Evolutionary conservation across 2,888 invertebrate genomes (phyloP), one percentile per base, ranked within the genome.

Genomic region (Boloria euphrosyne): DNA sequence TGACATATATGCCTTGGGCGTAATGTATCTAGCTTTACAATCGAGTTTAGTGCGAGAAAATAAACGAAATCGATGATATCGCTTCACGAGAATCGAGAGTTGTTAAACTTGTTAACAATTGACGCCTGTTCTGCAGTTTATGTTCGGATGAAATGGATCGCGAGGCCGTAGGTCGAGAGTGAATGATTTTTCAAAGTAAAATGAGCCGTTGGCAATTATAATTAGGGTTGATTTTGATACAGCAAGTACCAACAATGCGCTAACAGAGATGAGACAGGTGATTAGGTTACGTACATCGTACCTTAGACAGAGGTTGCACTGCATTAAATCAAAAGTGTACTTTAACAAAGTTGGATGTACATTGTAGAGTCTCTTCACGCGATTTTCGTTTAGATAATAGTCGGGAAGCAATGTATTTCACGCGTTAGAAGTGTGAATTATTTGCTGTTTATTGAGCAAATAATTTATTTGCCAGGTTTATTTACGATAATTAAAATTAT

Each of bases 101-200:
- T 89, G 89, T 90, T 90, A 89, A 89, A 84, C 87, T 82, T 89
- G 89, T 90, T 90, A 89, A 89, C 89, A 89, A 88, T 90, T 90
- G 90, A 90, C 90, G 90, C 89, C 87, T 85, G 84, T 81, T 79
- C 82, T 80, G 85, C 85, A 88, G 84, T 90, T 90, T 90, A 90
- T 90, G 89, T 84, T 84, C 81, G 84, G 89, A 87, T 89, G 90
- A 89, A 89, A 89, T 87, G 88, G 86, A 89, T 89, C 90, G 84
- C 75, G 81, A 76, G 87, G 89, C 86, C 87, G 87, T 84, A 89
- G 90, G 89, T 89, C 88, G 88, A 75, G 71, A 73, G 64, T 66
- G 65, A 62, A 63, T 65, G 44, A 62, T 59, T 66, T 55, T 60
- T 63, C 63, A 73, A 67, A 70, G 71, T n/a, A 75, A 74, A 74